Percentiles rank a stretch among this genome's conserved stretches.
phyloP scores from a whole-genome alignment of 35 echinoderm and acorn worm genomes.

The Ophioderma brevispina region DNA sequence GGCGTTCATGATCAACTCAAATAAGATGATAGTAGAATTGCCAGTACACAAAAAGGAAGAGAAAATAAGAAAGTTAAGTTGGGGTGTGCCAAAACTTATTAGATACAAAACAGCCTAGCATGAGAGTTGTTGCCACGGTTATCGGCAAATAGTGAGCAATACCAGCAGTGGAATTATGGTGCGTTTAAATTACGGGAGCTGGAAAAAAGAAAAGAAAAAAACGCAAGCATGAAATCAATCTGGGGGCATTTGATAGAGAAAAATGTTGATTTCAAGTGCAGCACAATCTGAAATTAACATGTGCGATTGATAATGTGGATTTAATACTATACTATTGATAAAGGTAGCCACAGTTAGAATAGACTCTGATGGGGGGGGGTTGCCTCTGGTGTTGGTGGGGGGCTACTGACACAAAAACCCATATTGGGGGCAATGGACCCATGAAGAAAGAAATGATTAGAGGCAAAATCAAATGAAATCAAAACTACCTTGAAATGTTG shows the following conservation, averaged over 20 bases:
- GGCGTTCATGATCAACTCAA: slow-evolving; percentile 53
- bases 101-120: neutral
- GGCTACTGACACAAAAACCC: no score
- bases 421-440: no score
- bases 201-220: slow-evolving; percentile 70
- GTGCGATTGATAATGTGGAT: neutral
- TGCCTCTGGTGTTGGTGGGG: neutral
- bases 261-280: no score
- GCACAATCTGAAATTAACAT: neutral
- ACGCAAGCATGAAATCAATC: neutral
- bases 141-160: slow-evolving; percentile 65
- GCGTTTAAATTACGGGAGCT: slow-evolving; percentile 60
- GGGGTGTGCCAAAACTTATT: slow-evolving; percentile 40
- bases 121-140: slow-evolving; percentile 53
- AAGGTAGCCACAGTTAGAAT: neutral
- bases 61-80: slow-evolving; percentile 49
- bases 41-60: slow-evolving; percentile 22
- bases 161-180: slow-evolving; percentile 67
- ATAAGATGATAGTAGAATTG: slow-evolving; percentile 31
- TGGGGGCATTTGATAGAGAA: no score
- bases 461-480: no score
- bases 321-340: neutral
- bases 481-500: no score
- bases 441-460: no score
- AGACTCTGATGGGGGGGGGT: no score